Evolutionary conservation across 2,888 invertebrate species (phyloP).

Genomic region (Andrena praecox): DNA sequence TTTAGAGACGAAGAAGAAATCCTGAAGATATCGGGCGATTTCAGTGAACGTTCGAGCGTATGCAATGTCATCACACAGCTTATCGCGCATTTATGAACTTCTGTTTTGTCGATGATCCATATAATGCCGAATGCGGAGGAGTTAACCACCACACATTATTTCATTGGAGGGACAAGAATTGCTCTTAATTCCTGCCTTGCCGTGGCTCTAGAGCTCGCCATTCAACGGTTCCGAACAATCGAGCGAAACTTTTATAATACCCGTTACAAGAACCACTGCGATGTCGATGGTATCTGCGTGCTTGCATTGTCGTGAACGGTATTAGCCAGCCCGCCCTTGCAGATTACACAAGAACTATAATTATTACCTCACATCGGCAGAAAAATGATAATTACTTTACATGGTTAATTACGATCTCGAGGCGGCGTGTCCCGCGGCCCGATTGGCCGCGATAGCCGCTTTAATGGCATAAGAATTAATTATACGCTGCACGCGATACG

Average conservation of each 20-base stretch:
- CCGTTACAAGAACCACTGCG: not conserved
- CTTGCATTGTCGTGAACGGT: slow-evolving; percentile 80
- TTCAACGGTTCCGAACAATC: not conserved
- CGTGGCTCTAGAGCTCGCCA: not conserved
- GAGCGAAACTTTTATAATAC: slow-evolving; percentile 4
- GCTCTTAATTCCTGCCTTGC: slow-evolving; percentile 14
- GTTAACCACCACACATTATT: not conserved
- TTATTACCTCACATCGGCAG: slow-evolving; percentile 52
- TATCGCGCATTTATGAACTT: too few species aligned
- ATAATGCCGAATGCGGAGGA: not conserved
- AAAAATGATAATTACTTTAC: slow-evolving; percentile 63
- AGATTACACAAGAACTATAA: slow-evolving; percentile 60
- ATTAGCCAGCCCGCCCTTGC: slow-evolving; percentile 60
- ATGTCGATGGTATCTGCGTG: slow-evolving; percentile 76
- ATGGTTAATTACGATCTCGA: slow-evolving; percentile 58
- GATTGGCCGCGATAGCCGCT: slow-evolving; percentile 48
- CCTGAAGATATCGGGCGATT: slow-evolving; percentile 3
- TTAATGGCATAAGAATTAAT: slow-evolving; percentile 64
- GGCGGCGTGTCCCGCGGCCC: slow-evolving; percentile 21
- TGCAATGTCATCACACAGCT: too few species aligned
- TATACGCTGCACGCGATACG: slow-evolving; percentile 58
- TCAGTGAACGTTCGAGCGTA: not conserved
- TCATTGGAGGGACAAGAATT: not conserved
- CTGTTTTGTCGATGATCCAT: too few species aligned
- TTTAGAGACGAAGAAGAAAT: slow-evolving; percentile 36